Conservation (phyloP, 2,797 vertebrate species). For the Sphenodon punctatus region DNA sequence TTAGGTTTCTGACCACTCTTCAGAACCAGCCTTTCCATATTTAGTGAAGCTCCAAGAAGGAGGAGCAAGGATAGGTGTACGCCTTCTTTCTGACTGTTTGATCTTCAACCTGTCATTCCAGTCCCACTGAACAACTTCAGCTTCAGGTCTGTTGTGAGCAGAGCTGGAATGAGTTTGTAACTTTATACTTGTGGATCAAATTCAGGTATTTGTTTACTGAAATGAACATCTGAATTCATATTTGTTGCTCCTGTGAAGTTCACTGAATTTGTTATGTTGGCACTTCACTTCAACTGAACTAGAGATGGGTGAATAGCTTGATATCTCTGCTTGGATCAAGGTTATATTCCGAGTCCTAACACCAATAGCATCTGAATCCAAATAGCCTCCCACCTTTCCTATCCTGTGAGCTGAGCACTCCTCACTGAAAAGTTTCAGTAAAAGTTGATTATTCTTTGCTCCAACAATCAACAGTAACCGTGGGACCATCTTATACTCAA, state of each 20-base stretch:
- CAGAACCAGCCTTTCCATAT: background rate
- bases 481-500: too few relatives aligned
- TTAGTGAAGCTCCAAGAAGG: background rate
- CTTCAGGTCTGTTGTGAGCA: background rate
- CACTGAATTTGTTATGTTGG: too few relatives aligned
- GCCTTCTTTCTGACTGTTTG: background rate
- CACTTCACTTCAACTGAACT: background rate
- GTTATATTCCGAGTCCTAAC: background rate
- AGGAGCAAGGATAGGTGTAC: background rate
- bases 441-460: background rate
- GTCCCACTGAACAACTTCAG: background rate
- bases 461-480: too few relatives aligned
- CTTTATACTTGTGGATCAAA: too few relatives aligned
- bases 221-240: too few relatives aligned
- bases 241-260: too few relatives aligned
- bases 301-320: background rate
- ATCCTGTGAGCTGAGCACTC: background rate
- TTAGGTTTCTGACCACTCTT: background rate
- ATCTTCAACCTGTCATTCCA: rapidly evolving
- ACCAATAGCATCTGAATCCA: background rate
- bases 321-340: background rate
- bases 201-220: too few relatives aligned
- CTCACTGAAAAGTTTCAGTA: background rate
- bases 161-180: too few relatives aligned
- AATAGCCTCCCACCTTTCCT: background rate